phyloP scores from a whole-genome alignment of 2,113 vertebrate species.

The Hippocampus abdominalis region DNA sequence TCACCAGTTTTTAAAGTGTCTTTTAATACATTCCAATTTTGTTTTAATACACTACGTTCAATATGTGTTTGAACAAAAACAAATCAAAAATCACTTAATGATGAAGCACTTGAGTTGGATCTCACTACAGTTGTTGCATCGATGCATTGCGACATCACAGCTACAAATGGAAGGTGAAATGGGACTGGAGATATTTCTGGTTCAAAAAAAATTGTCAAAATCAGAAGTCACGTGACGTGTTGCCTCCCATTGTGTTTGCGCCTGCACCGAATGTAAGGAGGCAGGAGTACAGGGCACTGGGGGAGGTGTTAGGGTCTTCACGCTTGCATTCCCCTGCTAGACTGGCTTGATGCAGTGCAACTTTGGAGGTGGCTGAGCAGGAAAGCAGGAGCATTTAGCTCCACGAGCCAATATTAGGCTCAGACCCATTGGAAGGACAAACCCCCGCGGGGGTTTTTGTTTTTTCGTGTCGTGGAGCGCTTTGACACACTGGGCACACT shows the following conservation, averaged over 20 bases:
- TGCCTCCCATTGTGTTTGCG: neutral
- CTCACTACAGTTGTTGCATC: neutral
- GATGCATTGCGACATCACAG: neutral
- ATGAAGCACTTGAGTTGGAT: neutral
- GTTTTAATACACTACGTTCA: too few species aligned
- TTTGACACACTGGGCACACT: slow-evolving; percentile 48
- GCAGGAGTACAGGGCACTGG: slow-evolving; percentile 6
- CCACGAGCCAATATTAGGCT: slow-evolving; percentile 56
- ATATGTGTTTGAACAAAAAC: too few species aligned
- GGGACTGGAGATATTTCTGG: neutral
- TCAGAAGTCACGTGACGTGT: neutral
- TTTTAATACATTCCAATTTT: too few species aligned
- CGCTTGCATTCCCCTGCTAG: slow-evolving; percentile 19
- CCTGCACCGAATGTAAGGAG: slow-evolving; percentile 13
- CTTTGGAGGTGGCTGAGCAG: slow-evolving; percentile 39
- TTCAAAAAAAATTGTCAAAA: neutral
- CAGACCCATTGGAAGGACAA: slow-evolving; percentile 51
- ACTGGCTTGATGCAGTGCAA: slow-evolving; percentile 36
- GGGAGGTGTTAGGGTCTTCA: slow-evolving; percentile 13
- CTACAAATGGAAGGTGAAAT: neutral
- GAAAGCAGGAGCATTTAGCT: slow-evolving; percentile 46
- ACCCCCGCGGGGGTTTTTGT: slow-evolving; percentile 29
- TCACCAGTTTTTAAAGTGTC: too few species aligned
- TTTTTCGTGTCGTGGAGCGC: slow-evolving; percentile 30
- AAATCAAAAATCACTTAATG: too few species aligned